phyloP scores from a whole-genome alignment of 2,888 invertebrate genomes.

The Melieria crassipennis region DNA sequence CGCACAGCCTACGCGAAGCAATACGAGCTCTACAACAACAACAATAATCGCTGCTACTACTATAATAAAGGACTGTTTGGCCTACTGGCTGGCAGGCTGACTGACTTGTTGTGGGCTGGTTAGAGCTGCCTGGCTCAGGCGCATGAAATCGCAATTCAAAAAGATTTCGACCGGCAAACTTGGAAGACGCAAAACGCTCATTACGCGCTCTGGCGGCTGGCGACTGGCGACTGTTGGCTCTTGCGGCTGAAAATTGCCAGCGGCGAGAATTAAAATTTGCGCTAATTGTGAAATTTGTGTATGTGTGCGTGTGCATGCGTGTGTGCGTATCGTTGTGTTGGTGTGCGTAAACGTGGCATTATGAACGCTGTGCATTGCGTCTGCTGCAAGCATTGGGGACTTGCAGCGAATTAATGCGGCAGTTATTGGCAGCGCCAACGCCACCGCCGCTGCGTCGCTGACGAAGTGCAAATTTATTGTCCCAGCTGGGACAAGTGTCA shows the following conservation, averaged over 20 bases:
- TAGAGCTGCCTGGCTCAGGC: too few relatives aligned
- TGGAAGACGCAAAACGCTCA: constrained; percentile 19
- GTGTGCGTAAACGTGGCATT: too few relatives aligned
- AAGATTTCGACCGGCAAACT: constrained; percentile 32
- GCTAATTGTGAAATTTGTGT: background rate
- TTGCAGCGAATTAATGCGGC: background rate
- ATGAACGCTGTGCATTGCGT: background rate
- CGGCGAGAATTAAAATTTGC: background rate
- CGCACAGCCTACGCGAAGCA: background rate
- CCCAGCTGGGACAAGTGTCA: too few relatives aligned
- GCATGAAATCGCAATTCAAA: constrained; percentile 15
- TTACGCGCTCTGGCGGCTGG: too few relatives aligned
- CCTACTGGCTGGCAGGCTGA: too few relatives aligned
- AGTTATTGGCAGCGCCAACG: background rate
- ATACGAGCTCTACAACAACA: background rate
- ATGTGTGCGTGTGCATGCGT: background rate
- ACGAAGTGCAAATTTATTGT: background rate
- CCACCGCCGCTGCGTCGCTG: background rate
- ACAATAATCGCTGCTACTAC: too few relatives aligned
- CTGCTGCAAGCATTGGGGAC: background rate
- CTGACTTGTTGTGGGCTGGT: too few relatives aligned
- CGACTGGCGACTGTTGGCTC: too few relatives aligned
- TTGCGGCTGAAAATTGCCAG: background rate
- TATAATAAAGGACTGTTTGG: too few relatives aligned
- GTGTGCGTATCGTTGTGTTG: background rate